Evolutionary conservation across 2,113 vertebrate species (phyloP).

Genomic region (Bothrops jararaca): DNA sequence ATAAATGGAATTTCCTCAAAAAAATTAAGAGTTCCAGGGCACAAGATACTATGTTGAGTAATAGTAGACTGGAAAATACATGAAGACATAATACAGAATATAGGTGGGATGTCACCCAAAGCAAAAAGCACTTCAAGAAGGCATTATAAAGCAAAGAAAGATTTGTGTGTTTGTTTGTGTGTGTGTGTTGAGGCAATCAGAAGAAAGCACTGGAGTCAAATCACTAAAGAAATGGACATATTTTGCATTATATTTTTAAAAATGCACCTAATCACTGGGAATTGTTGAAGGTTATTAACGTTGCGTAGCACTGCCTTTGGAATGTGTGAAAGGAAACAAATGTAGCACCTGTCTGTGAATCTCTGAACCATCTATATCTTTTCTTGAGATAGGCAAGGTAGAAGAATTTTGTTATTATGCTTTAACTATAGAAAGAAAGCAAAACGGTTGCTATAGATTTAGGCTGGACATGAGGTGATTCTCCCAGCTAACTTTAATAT

Average conservation of each 20-base stretch:
- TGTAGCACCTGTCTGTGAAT: neutral
- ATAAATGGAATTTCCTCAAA: constrained; percentile 28
- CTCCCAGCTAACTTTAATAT: neutral
- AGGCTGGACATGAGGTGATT: neutral
- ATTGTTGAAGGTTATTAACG: neutral
- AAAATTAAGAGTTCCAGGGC: constrained; percentile 2
- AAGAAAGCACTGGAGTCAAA: constrained; percentile 20
- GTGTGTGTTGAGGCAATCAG: neutral
- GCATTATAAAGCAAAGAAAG: constrained; percentile 28
- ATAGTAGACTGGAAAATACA: constrained; percentile 23
- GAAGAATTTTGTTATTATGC: neutral
- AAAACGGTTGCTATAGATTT: neutral
- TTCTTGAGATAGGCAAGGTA: neutral
- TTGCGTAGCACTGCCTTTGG: neutral
- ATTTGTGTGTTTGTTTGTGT: neutral
- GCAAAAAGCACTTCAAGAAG: constrained; percentile 40
- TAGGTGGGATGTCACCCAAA: constrained; percentile 45
- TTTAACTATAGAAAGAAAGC: neutral
- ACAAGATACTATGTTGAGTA: constrained; percentile 14
- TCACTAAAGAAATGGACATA: neutral
- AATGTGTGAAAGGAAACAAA: neutral
- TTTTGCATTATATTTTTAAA: neutral
- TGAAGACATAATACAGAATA: constrained; percentile 5
- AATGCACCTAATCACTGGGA: neutral
- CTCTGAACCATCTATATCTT: neutral